Conservation (phyloP, 2,113 vertebrate genomes). For the Copsychus sechellarum region DNA sequence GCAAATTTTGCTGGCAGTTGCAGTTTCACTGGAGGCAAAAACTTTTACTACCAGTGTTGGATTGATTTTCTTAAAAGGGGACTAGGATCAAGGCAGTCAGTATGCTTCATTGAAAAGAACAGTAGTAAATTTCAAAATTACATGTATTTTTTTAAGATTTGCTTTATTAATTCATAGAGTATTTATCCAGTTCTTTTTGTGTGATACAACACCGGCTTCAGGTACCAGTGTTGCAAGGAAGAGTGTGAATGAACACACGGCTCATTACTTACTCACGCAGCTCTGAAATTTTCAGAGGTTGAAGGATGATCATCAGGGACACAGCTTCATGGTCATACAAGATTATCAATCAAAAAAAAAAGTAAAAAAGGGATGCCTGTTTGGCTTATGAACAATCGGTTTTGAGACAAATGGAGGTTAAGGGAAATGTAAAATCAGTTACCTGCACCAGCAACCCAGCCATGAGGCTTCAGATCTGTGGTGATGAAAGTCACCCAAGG, state of each 20-base stretch:
- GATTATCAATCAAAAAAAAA: not conserved
- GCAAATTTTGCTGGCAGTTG: not conserved
- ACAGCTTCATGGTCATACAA: not conserved
- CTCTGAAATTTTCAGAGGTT: not conserved
- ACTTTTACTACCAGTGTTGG: not conserved
- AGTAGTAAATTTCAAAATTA: not conserved
- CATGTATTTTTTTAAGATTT: not conserved
- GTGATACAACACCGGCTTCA: not conserved
- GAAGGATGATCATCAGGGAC: not conserved
- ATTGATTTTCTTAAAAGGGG: not conserved
- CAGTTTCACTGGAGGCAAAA: not conserved
- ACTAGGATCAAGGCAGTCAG: not conserved
- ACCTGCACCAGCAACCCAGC: not conserved
- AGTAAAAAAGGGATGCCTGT: not conserved
- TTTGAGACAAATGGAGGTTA: not conserved
- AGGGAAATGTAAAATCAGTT: not conserved
- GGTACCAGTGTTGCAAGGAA: not conserved
- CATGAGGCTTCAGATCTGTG: not conserved
- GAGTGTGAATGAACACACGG: accelerated
- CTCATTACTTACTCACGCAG: accelerated
- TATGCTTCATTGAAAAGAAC: not conserved
- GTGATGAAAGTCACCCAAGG: not conserved
- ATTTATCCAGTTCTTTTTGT: not conserved
- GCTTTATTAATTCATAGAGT: not conserved
- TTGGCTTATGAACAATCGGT: not conserved